Percentiles rank a stretch among this genome's conserved stretches.
Evolutionary conservation across 2,888 invertebrate genomes (phyloP).

Genomic region (Aquatica leii): DNA sequence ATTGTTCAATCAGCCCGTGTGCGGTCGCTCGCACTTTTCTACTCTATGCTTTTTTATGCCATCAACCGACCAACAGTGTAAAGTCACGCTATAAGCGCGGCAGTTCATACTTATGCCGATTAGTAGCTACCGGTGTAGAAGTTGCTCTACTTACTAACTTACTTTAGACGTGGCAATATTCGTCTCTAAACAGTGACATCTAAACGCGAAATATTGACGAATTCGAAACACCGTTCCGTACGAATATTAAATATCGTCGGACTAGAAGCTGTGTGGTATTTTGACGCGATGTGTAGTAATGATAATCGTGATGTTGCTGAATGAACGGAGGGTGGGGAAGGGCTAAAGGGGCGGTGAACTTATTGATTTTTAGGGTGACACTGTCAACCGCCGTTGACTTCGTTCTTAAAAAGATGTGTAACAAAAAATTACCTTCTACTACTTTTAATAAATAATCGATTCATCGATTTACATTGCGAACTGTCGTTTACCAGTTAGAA

Average conservation of each 20-base stretch:
- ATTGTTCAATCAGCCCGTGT: conserved; percentile 53
- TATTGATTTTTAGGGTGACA: conserved; percentile 75
- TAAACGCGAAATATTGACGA: conserved; percentile 41
- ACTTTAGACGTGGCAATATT: conserved; percentile 55
- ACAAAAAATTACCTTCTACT: conserved; percentile 55
- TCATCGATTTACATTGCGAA: too few species aligned
- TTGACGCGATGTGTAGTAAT: conserved; percentile 54
- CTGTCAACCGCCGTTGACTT: conserved; percentile 68
- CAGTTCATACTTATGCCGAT: conserved; percentile 49
- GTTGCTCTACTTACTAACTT: conserved; percentile 51
- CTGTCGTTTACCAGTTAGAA: conserved; percentile 10
- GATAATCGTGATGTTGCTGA: conserved; percentile 58
- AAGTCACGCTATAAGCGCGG: conserved; percentile 53
- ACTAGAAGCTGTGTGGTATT: conserved; percentile 35
- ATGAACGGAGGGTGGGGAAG: conserved; percentile 60
- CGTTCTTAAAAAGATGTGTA: conserved; percentile 63
- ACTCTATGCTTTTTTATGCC: conserved; percentile 55
- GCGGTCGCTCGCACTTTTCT: conserved; percentile 56
- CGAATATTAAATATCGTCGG: conserved; percentile 14
- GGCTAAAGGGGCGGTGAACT: conserved; percentile 63
- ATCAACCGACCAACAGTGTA: conserved; percentile 52
- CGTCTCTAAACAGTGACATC: conserved; percentile 51
- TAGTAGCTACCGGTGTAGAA: conserved; percentile 49
- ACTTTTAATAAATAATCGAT: background rate
- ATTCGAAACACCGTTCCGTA: conserved; percentile 11